These are phyloP conservation scores for Oreochromis tanganicae DNA, from an alignment of 2,113 vertebrate genomes.

Conservation along the genomic window DNA sequence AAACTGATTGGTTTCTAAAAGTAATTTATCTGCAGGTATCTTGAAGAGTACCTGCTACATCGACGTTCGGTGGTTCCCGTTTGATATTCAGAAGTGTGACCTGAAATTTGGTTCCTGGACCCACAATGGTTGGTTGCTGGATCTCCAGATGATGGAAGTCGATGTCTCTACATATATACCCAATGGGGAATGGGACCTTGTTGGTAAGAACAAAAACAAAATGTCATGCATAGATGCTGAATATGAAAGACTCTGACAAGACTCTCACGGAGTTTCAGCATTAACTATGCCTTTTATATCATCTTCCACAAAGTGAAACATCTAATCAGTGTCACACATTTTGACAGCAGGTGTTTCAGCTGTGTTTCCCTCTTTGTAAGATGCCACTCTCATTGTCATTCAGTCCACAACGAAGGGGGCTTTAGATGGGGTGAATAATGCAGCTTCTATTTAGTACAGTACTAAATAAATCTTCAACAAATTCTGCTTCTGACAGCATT, in stretches of 20 bases:
- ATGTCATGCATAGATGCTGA: not conserved
- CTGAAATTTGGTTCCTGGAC: slow-evolving; percentile 93
- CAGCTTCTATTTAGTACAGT: not conserved
- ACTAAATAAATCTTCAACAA: not conserved
- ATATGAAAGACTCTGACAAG: not conserved
- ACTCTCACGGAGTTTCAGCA: not conserved
- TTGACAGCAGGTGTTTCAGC: not conserved
- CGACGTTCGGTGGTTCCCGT: slow-evolving; percentile 90
- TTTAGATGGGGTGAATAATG: not conserved
- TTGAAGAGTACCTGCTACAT: slow-evolving; percentile 87
- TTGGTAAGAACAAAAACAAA: slow-evolving; percentile 71
- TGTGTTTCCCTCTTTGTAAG: not conserved
- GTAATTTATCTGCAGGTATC: slow-evolving; percentile 60
- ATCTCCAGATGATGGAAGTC: slow-evolving; percentile 86
- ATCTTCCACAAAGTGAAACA: not conserved
- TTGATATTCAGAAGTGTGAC: slow-evolving; percentile 88
- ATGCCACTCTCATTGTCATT: not conserved
- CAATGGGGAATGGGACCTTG: slow-evolving; percentile 89
- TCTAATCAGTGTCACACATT: not conserved
- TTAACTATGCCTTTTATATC: not conserved
- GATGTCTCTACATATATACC: slow-evolving; percentile 87
- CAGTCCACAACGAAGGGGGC: not conserved
- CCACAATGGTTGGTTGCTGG: slow-evolving; percentile 85
- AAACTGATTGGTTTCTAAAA: not conserved
- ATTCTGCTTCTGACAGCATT: not conserved